Evolutionary conservation across 2,113 vertebrate genomes (phyloP).

Genomic region (Gobius niger): DNA sequence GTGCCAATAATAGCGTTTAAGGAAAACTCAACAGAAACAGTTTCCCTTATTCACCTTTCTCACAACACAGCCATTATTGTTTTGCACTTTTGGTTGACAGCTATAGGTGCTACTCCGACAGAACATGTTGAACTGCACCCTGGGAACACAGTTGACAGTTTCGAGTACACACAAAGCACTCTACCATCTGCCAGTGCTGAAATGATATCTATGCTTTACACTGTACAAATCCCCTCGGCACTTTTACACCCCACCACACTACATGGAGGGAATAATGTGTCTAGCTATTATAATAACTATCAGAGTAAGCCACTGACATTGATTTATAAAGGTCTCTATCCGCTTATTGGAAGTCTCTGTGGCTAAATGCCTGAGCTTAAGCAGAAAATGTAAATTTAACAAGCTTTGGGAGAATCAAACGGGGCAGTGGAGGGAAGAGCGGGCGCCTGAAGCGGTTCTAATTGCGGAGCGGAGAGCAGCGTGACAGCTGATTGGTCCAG

Average conservation of each 20-base stretch:
- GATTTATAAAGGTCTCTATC: conserved; percentile 26
- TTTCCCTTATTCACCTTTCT: neutral
- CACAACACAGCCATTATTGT: neutral
- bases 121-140: neutral
- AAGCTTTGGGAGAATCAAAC: conserved; percentile 47
- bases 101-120: neutral
- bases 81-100: neutral
- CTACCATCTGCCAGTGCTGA: neutral
- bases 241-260: conserved; percentile 29
- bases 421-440: conserved; percentile 37
- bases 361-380: conserved; percentile 34
- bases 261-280: neutral
- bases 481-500: conserved; percentile 61
- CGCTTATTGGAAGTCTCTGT: conserved; percentile 24
- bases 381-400: conserved; percentile 56
- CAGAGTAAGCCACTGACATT: conserved; percentile 31
- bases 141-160: neutral
- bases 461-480: conserved; percentile 49
- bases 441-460: conserved; percentile 28
- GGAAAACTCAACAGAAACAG: neutral
- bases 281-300: conserved; percentile 10
- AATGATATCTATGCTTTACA: neutral
- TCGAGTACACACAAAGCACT: neutral
- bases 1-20: no score
- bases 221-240: neutral